phyloP scores from a whole-genome alignment of 2,797 vertebrate genomes.

The Brachyalestes nurse region DNA sequence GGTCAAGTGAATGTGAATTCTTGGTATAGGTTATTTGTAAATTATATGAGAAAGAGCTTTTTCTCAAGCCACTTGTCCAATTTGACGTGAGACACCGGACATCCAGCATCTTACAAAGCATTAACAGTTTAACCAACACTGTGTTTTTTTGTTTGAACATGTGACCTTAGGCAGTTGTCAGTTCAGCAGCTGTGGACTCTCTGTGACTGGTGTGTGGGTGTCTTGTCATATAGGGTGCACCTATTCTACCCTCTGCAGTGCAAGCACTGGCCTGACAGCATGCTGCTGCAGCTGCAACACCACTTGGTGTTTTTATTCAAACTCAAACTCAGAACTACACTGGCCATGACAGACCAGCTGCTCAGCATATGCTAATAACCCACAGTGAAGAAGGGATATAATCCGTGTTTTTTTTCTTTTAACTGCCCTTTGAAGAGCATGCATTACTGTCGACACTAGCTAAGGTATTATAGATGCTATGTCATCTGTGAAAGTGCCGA shows the following conservation, averaged over 20 bases:
- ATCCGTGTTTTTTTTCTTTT: background rate
- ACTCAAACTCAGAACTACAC: background rate
- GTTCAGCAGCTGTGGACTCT: slow-evolving; percentile 46
- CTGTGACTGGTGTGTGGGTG: slow-evolving; percentile 38
- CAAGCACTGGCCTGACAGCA: slow-evolving; percentile 18
- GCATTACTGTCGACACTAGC: background rate
- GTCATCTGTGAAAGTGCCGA: slow-evolving; percentile 30
- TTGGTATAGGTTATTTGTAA: background rate
- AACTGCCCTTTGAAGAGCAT: too few relatives aligned
- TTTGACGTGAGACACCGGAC: slow-evolving; percentile 1
- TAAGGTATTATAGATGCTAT: background rate
- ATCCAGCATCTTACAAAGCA: slow-evolving; percentile 26
- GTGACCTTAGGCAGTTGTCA: slow-evolving; percentile 48
- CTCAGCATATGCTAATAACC: background rate
- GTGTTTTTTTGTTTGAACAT: slow-evolving; percentile 14
- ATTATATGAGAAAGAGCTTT: background rate
- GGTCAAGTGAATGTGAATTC: background rate
- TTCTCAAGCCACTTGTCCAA: slow-evolving; percentile 2
- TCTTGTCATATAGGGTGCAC: slow-evolving; percentile 32
- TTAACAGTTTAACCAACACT: slow-evolving; percentile 24
- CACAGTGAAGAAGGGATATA: background rate
- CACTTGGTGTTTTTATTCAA: slow-evolving; percentile 45
- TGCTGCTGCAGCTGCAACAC: slow-evolving; percentile 46
- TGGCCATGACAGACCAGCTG: slow-evolving; percentile 18
- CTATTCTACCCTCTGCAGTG: slow-evolving; percentile 37